Evolutionary conservation across 2,797 vertebrate species (phyloP), one percentile per base, ranked within the genome.

Genomic region (Eurystomus glaucurus): DNA sequence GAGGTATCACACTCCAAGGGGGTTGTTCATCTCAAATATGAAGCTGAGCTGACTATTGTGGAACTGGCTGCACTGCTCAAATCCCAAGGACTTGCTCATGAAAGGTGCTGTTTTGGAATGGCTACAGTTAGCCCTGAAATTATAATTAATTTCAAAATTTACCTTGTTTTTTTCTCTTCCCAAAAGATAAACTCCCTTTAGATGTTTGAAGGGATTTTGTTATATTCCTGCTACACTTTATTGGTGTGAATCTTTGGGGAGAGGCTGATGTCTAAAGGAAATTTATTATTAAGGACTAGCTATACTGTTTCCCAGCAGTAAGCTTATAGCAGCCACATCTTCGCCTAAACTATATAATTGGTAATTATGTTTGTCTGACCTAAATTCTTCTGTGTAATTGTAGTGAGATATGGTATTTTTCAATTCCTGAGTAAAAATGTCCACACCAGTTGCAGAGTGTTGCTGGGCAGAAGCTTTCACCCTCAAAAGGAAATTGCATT

Each of bases 281-380:
- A 95, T 92, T 92, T 96, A 92, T 95, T 95, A 96, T 91, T 97
- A 96, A 93, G 90, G 83, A 58, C 81, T 77, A 71, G 75, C 78
- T 91, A 94, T 82, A 77, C 81, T 90, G 75, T 93, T 96, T 92
- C 94, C 71, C 78, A 95, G 88, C 88, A 96, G 83, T 21, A 60
- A 94, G 74, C 90, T 90, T 94, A 68, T 97, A 89, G 92, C 90
- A 92, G 93, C 74, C 90, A 93, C 90, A 91, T 97, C 93, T 90
- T 90, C 2, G 0, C 81, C 85, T 89, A 94, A 95, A 93, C 71
- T 87, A 83, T 89, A 1, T 96, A 97, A 96, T 96, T 95, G 81
- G 86, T 93, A 96, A 97, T 96, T 97, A 95, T 96, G 92, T 97
- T 97, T 96, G 88, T 89, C 93, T 95, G 92, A 96, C 92, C 93